These are phyloP conservation scores for Cettia cetti DNA, from an alignment of 2,113 vertebrate species.

Conservation along the genomic window DNA sequence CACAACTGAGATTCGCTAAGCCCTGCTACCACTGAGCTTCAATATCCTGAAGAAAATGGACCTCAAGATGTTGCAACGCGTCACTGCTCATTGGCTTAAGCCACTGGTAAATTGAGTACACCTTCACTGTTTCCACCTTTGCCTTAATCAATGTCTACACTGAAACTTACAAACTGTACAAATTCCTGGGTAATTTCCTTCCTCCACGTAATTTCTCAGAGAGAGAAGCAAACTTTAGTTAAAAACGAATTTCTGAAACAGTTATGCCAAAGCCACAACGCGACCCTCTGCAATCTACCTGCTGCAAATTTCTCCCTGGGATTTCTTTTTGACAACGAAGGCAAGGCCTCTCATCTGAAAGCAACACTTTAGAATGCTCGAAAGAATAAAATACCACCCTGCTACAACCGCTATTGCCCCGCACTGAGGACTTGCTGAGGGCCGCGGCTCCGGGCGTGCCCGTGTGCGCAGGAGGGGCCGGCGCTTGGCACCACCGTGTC, in stretches of 20 bases:
- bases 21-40: not conserved
- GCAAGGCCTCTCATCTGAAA: not conserved
- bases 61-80: not conserved
- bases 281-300: accelerated
- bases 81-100: not conserved
- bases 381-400: accelerated
- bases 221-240: not conserved
- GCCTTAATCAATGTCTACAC: accelerated
- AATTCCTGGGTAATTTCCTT: not conserved
- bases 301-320: not conserved
- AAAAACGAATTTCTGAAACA: not conserved
- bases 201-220: accelerated
- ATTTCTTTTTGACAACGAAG: not conserved
- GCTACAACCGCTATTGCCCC: not conserved
- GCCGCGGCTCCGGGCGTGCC: not conserved
- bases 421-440: accelerated
- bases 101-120: not conserved
- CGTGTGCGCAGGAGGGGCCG: too few species aligned
- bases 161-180: not conserved
- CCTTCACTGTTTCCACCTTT: not conserved
- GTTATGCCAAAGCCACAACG: accelerated
- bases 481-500: accelerated
- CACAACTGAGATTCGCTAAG: not conserved
- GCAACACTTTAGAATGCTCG: not conserved
- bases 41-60: not conserved